These are phyloP conservation scores for Elephantulus edwardii DNA, from an alignment of 2,113 vertebrate genomes.

Conservation along the genomic window DNA sequence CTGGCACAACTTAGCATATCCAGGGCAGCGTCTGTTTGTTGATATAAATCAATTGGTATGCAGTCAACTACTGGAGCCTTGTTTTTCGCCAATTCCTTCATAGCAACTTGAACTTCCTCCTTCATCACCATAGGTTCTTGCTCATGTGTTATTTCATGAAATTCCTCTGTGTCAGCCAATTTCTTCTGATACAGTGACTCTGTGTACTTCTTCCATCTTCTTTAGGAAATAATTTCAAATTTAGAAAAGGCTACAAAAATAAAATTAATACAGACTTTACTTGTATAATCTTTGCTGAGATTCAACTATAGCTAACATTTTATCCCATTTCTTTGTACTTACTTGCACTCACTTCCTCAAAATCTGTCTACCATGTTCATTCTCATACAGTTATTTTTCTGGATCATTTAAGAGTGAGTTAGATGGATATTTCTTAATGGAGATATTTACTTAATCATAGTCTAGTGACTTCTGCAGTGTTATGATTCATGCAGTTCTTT, in stretches of 20 bases:
- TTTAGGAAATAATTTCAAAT: constrained; percentile 23
- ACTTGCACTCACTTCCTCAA: neutral
- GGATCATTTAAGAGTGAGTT: constrained; percentile 24
- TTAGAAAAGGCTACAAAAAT: neutral
- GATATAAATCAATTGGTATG: no score
- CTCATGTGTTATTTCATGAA: no score
- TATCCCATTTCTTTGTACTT: neutral
- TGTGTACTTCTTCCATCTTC: no score
- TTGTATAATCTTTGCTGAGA: neutral
- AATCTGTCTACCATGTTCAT: neutral
- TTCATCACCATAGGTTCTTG: no score
- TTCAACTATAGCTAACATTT: neutral
- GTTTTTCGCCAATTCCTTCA: no score
- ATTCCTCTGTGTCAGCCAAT: no score
- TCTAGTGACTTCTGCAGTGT: neutral
- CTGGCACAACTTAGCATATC: no score
- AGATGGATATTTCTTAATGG: neutral
- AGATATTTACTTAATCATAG: neutral
- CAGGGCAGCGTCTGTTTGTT: no score
- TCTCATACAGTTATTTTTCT: neutral
- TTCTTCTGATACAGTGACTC: no score
- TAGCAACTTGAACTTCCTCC: no score
- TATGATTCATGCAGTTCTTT: neutral
- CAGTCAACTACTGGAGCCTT: no score
- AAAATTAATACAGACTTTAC: neutral